These are phyloP conservation scores for Embidobia sp. DNA, from an alignment of 2,888 invertebrate species.

Conservation along the genomic window DNA sequence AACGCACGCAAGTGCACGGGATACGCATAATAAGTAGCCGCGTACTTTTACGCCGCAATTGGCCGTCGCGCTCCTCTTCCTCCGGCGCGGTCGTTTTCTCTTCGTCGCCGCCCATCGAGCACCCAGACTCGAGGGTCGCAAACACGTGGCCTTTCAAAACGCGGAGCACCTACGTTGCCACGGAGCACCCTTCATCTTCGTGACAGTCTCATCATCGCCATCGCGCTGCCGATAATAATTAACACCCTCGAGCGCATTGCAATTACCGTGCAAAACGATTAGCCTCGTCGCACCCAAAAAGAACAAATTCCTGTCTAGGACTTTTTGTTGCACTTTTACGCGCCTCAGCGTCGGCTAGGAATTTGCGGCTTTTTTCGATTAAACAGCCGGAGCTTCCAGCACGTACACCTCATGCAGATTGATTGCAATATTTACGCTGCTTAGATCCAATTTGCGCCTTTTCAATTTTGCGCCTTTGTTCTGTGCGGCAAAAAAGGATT, in stretches of 20 bases:
- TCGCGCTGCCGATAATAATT: constrained; percentile 59
- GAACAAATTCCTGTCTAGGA: constrained; percentile 22
- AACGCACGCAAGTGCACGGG: constrained; percentile 23
- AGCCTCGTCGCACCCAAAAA: constrained; percentile 29
- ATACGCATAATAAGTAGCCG: constrained; percentile 36
- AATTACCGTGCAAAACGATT: constrained; percentile 54
- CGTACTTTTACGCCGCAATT: constrained; percentile 6
- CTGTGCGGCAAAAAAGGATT: too few relatives aligned
- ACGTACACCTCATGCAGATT: too few relatives aligned
- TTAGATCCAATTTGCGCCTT: too few relatives aligned
- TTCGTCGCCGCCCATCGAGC: constrained; percentile 18
- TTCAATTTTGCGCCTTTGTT: too few relatives aligned
- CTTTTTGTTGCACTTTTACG: constrained; percentile 35
- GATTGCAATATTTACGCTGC: too few relatives aligned
- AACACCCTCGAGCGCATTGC: constrained; percentile 54
- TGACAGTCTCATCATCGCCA: constrained; percentile 58
- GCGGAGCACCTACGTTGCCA: constrained; percentile 20
- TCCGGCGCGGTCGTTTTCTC: background rate
- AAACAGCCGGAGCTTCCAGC: too few relatives aligned
- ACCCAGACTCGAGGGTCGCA: constrained; percentile 25
- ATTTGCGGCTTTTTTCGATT: constrained; percentile 10
- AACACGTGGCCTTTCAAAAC: constrained; percentile 41
- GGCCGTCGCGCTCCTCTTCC: background rate
- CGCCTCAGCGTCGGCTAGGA: constrained; percentile 11
- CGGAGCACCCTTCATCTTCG: constrained; percentile 55